phyloP scores from a whole-genome alignment of 2,113 vertebrate genomes.

The Hemiscyllium ocellatum region DNA sequence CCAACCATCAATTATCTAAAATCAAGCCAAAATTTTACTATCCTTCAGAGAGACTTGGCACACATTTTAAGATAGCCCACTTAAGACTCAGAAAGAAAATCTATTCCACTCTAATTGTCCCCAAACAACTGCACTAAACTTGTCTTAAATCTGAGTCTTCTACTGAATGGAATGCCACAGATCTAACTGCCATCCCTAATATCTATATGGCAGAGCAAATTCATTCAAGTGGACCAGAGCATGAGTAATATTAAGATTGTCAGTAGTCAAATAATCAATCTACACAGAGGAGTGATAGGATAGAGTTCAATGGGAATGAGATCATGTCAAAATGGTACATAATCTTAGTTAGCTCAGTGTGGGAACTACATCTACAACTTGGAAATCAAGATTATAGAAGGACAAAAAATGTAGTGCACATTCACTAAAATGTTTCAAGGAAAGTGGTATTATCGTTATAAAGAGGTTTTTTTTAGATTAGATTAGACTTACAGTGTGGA shows the following conservation, averaged over 20 bases:
- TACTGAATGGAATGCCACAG: not conserved
- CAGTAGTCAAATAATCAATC: not conserved
- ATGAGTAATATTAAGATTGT: not conserved
- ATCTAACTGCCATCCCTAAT: not conserved
- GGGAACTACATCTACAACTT: not conserved
- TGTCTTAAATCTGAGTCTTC: too few relatives aligned
- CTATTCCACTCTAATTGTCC: not conserved
- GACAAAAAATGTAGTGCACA: not conserved
- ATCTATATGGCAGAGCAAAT: not conserved
- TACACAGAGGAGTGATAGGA: not conserved
- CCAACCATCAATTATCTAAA: not conserved
- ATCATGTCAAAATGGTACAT: not conserved
- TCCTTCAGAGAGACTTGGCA: not conserved
- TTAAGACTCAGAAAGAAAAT: not conserved
- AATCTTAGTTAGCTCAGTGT: not conserved
- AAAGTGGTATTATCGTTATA: too few relatives aligned
- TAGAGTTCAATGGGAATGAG: not conserved
- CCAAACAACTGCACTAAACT: not conserved
- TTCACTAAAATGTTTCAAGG: not conserved
- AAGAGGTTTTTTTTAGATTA: too few relatives aligned
- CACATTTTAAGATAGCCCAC: not conserved
- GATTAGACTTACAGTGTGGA: too few relatives aligned
- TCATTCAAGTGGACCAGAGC: not conserved
- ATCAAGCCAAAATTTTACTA: not conserved
- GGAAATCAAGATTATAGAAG: not conserved